Evolutionary conservation across 2,797 vertebrate genomes (phyloP).

Genomic region (Anguilla obscura): DNA sequence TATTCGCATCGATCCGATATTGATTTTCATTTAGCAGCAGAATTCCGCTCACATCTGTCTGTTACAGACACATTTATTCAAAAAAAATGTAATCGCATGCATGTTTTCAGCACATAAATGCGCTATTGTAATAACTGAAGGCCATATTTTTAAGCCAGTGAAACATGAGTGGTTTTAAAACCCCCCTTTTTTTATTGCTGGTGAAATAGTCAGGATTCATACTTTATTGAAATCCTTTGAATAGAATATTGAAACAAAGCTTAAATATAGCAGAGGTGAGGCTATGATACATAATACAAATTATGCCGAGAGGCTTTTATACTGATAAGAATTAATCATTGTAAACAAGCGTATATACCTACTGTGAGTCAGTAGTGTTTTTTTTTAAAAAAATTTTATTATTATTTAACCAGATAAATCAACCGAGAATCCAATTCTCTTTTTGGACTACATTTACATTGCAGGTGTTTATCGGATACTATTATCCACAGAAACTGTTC

Average conservation of each 20-base stretch:
- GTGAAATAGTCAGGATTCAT: neutral
- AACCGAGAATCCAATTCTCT: no score
- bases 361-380: no score
- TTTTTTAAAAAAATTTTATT: no score
- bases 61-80: neutral
- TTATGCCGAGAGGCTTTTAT: neutral
- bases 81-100: neutral
- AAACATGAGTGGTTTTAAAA: neutral
- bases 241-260: neutral
- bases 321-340: neutral
- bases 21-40: slow-evolving; percentile 13
- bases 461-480: no score
- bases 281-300: neutral
- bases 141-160: neutral
- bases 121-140: neutral
- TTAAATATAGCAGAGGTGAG: neutral
- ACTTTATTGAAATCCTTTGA: neutral
- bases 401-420: no score
- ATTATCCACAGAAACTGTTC: no score
- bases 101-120: neutral
- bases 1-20: slow-evolving; percentile 3
- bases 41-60: neutral
- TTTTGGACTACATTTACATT: no score
- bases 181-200: neutral
- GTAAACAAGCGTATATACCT: neutral